A percentile compares a stretch with the other conserved stretches of the same genome.
Conservation (phyloP, 2,797 vertebrate genomes). For the Yasuhikotakia modesta region DNA sequence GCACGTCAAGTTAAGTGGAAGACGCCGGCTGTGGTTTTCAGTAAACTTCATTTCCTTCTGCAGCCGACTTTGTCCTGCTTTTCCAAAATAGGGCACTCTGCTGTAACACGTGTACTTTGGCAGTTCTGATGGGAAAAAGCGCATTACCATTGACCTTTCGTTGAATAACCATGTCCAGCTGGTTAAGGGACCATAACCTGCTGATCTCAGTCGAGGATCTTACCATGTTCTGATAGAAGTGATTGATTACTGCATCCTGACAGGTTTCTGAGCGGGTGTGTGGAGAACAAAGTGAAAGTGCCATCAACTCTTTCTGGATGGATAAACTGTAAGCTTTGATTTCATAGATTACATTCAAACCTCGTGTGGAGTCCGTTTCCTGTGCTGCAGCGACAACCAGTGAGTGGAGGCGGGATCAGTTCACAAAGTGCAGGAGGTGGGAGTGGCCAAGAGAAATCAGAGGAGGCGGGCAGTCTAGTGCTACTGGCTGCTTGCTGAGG, state of each 20-base stretch:
- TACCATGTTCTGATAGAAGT: constrained; percentile 50
- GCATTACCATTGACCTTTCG: constrained; percentile 70
- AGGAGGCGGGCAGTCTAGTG: constrained; percentile 81
- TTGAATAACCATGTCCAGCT: constrained; percentile 67
- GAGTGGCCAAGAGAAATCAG: constrained; percentile 66
- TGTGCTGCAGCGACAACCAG: constrained; percentile 53
- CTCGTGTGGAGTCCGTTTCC: constrained; percentile 60
- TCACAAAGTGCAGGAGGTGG: constrained; percentile 66
- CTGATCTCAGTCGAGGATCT: constrained; percentile 51
- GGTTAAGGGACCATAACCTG: constrained; percentile 66
- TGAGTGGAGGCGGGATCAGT: constrained; percentile 61
- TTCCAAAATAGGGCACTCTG: constrained; percentile 88
- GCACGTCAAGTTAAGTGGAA: constrained; percentile 87
- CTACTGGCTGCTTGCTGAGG: constrained; percentile 79
- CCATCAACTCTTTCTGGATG: constrained; percentile 59
- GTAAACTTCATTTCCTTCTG: constrained; percentile 90
- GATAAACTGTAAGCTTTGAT: constrained; percentile 48
- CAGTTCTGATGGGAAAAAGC: constrained; percentile 88
- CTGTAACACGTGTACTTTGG: constrained; percentile 87
- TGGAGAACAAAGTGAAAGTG: constrained; percentile 59
- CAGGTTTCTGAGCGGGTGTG: constrained; percentile 49
- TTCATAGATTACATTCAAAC: constrained; percentile 63
- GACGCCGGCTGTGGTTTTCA: constrained; percentile 90
- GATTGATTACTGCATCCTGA: constrained; percentile 58
- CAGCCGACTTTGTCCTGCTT: constrained; percentile 90